Conservation (phyloP, 2,888 invertebrate species). For the Gastracanthus pulcherrimus region DNA sequence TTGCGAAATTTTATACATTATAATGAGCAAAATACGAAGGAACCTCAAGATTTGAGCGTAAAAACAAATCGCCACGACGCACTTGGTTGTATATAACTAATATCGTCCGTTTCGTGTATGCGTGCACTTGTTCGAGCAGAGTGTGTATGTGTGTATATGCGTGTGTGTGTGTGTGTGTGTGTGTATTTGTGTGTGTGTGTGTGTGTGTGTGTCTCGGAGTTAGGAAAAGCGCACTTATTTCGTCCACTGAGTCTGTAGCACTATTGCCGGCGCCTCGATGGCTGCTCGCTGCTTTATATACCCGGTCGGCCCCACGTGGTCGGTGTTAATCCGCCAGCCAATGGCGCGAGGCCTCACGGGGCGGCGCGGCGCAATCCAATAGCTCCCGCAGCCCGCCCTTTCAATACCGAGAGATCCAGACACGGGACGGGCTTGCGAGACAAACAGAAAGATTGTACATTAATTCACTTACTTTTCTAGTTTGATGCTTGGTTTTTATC, state of each 20-base stretch:
- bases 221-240: conserved; percentile 9
- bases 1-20: no score
- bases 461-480: no score
- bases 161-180: background rate
- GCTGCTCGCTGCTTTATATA: conserved; percentile 74
- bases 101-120: no score
- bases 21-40: no score
- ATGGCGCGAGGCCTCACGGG: conserved; percentile 60
- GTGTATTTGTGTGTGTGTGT: background rate
- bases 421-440: background rate
- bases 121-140: background rate
- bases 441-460: no score
- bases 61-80: background rate
- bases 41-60: no score
- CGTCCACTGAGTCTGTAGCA: conserved; percentile 56
- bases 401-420: background rate
- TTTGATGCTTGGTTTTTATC: no score
- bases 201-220: background rate
- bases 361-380: conserved; percentile 48
- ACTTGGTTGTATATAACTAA: no score
- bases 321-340: conserved; percentile 73
- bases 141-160: no score
- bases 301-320: conserved; percentile 74
- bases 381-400: conserved; percentile 59
- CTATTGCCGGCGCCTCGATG: conserved; percentile 73